These are phyloP conservation scores for Eulemur macaco DNA, from an alignment of 2,113 vertebrate species.

Conservation along the genomic window DNA sequence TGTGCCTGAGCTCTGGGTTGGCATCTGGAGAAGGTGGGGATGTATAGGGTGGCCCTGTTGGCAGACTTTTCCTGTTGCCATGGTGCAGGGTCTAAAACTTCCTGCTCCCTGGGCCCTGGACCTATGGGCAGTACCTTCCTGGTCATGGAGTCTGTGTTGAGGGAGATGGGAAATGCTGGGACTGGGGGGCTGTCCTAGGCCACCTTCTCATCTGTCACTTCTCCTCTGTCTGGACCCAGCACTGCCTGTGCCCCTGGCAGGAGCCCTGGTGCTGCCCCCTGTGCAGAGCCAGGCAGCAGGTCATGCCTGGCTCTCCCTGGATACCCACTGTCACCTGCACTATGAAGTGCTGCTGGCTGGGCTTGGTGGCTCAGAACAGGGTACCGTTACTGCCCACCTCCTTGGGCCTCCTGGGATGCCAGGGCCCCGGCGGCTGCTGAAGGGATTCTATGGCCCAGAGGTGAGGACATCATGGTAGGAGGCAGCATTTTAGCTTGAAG, in stretches of 20 bases:
- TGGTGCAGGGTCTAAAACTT: background rate
- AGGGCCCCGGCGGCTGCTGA: slow-evolving; percentile 93
- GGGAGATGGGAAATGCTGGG: background rate
- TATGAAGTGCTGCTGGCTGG: slow-evolving; percentile 94
- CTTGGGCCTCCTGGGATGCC: slow-evolving; percentile 92
- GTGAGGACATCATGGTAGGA: slow-evolving; percentile 79
- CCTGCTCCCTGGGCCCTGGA: background rate
- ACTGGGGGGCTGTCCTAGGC: background rate
- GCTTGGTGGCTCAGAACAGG: slow-evolving; percentile 90
- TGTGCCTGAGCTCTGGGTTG: background rate
- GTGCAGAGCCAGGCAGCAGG: slow-evolving; percentile 88
- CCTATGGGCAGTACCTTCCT: background rate
- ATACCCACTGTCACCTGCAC: slow-evolving; percentile 95
- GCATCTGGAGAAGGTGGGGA: background rate
- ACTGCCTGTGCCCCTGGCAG: slow-evolving; percentile 88
- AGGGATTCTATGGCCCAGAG: slow-evolving; percentile 96
- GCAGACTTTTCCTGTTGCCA: background rate
- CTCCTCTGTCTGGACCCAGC: slow-evolving; percentile 61
- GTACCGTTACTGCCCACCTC: slow-evolving; percentile 91
- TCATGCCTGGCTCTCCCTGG: slow-evolving; percentile 95
- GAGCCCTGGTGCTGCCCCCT: slow-evolving; percentile 90
- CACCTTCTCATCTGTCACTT: background rate
- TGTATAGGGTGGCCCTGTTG: background rate
- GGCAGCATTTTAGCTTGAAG: background rate
- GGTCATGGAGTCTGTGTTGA: background rate